These are phyloP conservation scores for Dryoscopus gambensis DNA, from an alignment of 2,113 vertebrate species.

Conservation along the genomic window DNA sequence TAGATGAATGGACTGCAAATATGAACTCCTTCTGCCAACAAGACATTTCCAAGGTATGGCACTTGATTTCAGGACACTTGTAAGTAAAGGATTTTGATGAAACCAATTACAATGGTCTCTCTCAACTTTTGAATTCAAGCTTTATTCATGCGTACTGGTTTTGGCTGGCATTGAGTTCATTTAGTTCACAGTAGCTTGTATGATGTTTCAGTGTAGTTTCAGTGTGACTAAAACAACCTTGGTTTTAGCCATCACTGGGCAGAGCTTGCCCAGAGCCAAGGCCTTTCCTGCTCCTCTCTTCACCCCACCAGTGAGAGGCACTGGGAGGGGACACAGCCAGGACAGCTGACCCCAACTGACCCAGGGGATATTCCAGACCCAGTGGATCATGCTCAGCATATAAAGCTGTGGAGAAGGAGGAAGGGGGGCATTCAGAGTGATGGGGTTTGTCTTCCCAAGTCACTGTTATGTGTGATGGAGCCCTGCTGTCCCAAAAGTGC, in stretches of 20 bases:
- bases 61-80: background rate
- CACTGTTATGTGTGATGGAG: background rate
- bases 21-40: background rate
- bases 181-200: background rate
- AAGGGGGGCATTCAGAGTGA: background rate
- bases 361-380: background rate
- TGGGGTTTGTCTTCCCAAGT: background rate
- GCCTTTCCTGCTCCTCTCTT: background rate
- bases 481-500: background rate
- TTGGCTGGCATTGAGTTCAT: background rate
- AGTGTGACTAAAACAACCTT: background rate
- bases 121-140: background rate
- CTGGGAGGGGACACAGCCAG: background rate
- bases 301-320: accelerated
- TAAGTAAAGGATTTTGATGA: background rate
- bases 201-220: background rate
- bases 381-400: accelerated
- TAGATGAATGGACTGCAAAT: background rate
- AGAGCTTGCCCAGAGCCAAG: background rate
- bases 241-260: background rate
- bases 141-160: background rate
- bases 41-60: background rate
- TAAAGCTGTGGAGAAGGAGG: background rate
- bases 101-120: background rate
- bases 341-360: background rate